phyloP scores from a whole-genome alignment of 2,797 vertebrate genomes.

The Gouania willdenowi region DNA sequence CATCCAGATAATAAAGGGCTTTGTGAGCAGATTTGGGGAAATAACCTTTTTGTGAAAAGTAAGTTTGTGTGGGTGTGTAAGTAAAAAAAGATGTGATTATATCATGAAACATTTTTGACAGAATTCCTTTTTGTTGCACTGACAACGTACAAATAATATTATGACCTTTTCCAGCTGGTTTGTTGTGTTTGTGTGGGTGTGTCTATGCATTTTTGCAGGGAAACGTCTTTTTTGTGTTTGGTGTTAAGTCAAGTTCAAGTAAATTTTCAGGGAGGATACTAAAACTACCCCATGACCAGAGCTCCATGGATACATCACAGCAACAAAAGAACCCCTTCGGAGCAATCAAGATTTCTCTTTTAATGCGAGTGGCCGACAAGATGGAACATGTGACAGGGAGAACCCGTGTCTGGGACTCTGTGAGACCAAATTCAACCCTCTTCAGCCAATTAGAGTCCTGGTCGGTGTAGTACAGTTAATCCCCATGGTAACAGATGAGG shows the following conservation, averaged over 20 bases:
- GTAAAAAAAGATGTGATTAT: slow-evolving; percentile 10
- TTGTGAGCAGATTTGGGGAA: slow-evolving; percentile 58
- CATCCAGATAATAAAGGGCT: slow-evolving; percentile 68
- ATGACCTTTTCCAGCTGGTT: slow-evolving; percentile 15
- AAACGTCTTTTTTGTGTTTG: too few species aligned
- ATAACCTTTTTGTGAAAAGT: slow-evolving; percentile 64
- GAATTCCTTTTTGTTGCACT: slow-evolving; percentile 14
- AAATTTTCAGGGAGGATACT: not conserved
- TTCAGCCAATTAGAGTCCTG: slow-evolving; percentile 58
- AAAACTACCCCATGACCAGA: not conserved
- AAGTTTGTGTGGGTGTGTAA: slow-evolving; percentile 1
- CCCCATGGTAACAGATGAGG: slow-evolving; percentile 71
- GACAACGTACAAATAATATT: slow-evolving; percentile 11
- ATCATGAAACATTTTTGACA: slow-evolving; percentile 44
- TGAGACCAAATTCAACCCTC: slow-evolving; percentile 59
- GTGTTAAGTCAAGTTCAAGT: not conserved
- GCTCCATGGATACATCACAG: not conserved
- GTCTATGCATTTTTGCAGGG: too few species aligned
- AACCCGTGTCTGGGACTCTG: slow-evolving; percentile 50
- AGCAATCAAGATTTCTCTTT: slow-evolving; percentile 36
- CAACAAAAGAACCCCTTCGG: slow-evolving; percentile 20
- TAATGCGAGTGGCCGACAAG: slow-evolving; percentile 39
- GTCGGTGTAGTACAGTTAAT: slow-evolving; percentile 50
- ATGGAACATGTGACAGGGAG: slow-evolving; percentile 41
- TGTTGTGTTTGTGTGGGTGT: not conserved